phyloP scores from a whole-genome alignment of 2,888 invertebrate genomes.

The Trachelus stipa region DNA sequence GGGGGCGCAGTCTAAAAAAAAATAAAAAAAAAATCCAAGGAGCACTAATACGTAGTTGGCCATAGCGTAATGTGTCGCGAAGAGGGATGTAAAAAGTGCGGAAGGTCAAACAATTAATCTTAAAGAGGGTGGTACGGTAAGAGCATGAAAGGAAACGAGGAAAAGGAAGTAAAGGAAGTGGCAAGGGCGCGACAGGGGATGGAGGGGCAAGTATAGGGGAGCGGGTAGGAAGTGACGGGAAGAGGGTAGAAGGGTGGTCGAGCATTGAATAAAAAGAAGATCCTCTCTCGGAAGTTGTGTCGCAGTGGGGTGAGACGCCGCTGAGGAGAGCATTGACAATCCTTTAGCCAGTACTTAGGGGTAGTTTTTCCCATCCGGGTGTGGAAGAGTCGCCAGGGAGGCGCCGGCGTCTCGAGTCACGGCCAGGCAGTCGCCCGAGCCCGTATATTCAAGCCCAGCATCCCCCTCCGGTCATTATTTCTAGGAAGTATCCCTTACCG shows the following conservation, averaged over 20 bases:
- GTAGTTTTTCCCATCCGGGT: slow-evolving; percentile 36
- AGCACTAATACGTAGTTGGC: neutral
- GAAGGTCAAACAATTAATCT: slow-evolving; percentile 38
- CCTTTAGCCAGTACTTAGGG: slow-evolving; percentile 52
- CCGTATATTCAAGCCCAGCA: neutral
- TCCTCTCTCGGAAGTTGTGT: slow-evolving; percentile 40
- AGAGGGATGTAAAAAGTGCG: slow-evolving; percentile 13
- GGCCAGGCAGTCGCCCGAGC: neutral
- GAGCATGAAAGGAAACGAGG: neutral
- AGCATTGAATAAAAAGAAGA: slow-evolving; percentile 4
- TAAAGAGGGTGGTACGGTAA: slow-evolving; percentile 9
- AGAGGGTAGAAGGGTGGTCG: neutral
- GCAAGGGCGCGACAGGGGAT: neutral
- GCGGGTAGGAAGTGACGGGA: neutral
- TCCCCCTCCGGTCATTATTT: neutral
- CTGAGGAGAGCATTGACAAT: slow-evolving; percentile 50
- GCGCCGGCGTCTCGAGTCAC: neutral
- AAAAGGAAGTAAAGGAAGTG: slow-evolving; percentile 1
- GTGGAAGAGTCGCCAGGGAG: slow-evolving; percentile 6
- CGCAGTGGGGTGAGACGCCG: slow-evolving; percentile 29
- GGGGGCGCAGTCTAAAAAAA: neutral
- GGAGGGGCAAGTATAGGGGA: neutral
- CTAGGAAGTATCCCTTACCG: neutral
- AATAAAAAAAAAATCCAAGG: neutral
- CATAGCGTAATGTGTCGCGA: neutral